Evolutionary conservation across 1,140 invertebrate genomes (phyloP), one percentile per base, ranked within the genome.

Genomic region (Lerema accius): DNA sequence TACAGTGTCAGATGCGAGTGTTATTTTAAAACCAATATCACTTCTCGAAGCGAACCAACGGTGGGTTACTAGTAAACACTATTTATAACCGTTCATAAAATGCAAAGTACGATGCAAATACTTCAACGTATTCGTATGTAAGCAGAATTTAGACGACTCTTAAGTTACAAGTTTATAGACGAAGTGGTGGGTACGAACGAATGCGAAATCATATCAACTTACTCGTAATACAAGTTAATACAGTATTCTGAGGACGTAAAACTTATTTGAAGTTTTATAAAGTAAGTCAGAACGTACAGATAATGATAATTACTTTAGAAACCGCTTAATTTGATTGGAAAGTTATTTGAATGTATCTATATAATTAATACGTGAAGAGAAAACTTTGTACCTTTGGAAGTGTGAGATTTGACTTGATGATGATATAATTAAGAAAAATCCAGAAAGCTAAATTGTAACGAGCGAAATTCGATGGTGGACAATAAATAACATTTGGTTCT

Each of bases 111-210:
- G 69, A 69, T 65, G 62, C 6, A 45, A 23, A 53, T 43, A 42
- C 50, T 61, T 65, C 53, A 61, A 28, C 60, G 65, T 69, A 67
- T 69, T 73, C 66, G 59, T 62, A 74, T 69, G 68, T 71, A 65
- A 63, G 63, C 69, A 64, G 69, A 75, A 72, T 74, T 77, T 69
- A 68, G 65, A 71, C 46, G 63, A 46, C 26, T 39, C 28, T 60
- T 59, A 48, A 60, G 32, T 50, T 59, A 65, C 72, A 69, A 70
- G 62, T 71, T 74, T 71, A 69, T 69, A 71, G 65, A 32, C 53
- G 58, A 56, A 58, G 37, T 67, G 48, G 68, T 40, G 58, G 53
- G 48, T 63, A 61, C 63, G 60, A 69, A 62, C 65, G 65, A 60
- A 66, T 51, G 65, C 55, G 63, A 48, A 71, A 66, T 68, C 63